These are phyloP conservation scores for Atopsyche davidsoni DNA, from an alignment of 1,140 invertebrate genomes.

Conservation along the genomic window DNA sequence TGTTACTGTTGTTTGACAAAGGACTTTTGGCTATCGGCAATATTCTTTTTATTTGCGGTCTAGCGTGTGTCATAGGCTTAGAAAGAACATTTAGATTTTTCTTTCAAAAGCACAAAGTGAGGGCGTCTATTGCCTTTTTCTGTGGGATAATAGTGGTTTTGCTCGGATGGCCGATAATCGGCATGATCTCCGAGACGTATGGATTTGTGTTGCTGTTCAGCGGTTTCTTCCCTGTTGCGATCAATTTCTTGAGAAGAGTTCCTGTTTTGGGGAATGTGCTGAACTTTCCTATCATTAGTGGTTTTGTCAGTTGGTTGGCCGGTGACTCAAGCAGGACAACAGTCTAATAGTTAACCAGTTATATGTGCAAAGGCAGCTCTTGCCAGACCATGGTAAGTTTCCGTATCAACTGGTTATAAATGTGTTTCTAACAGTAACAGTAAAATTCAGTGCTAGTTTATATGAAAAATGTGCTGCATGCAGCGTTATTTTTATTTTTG, in stretches of 20 bases:
- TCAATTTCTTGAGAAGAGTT: conserved; percentile 78
- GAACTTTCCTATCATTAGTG: conserved; percentile 66
- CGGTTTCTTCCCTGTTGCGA: conserved; percentile 83
- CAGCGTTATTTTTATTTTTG: no score
- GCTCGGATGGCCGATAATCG: conserved; percentile 92
- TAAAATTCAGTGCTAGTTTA: no score
- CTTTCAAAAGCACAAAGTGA: conserved; percentile 95
- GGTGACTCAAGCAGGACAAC: conserved; percentile 57
- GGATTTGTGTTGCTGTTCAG: conserved; percentile 79
- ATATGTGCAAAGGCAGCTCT: background rate
- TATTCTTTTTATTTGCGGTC: conserved; percentile 91
- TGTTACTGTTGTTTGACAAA: conserved; percentile 94
- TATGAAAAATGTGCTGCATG: no score
- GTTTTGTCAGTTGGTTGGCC: conserved; percentile 52
- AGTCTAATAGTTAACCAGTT: conserved; percentile 52
- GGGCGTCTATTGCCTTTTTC: conserved; percentile 88
- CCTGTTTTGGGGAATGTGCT: conserved; percentile 68
- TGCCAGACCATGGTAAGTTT: no score
- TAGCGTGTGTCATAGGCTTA: conserved; percentile 94
- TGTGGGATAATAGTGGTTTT: conserved; percentile 91
- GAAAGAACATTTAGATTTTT: conserved; percentile 96
- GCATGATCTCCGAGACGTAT: conserved; percentile 93
- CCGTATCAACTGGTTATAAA: no score
- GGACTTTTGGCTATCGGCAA: conserved; percentile 97
- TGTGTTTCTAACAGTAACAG: no score